Evolutionary conservation across 92 coral and sea anemone species (phyloP).

Genomic region (Phenganax subtilis): DNA sequence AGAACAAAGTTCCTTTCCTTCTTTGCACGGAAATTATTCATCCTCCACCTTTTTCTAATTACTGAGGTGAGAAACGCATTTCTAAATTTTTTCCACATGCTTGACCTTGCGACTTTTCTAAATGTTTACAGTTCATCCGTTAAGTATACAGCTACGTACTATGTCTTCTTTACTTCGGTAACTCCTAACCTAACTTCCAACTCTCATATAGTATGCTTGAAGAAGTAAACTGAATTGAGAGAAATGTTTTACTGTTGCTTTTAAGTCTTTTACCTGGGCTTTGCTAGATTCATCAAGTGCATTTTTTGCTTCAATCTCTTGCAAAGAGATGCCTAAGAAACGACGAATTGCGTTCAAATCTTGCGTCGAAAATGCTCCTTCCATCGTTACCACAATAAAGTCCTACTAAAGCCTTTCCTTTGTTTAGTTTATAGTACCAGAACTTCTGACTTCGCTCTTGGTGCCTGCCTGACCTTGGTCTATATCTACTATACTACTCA

Average conservation of each 20-base stretch:
- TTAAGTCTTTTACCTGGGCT: not conserved
- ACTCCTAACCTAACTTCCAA: too few species aligned
- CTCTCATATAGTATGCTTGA: too few species aligned
- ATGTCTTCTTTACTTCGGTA: not conserved
- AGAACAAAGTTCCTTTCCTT: too few species aligned
- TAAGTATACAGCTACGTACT: not conserved
- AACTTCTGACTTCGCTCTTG: too few species aligned
- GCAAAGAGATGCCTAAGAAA: conserved; percentile 35
- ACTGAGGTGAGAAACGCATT: too few species aligned
- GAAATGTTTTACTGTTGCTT: not conserved
- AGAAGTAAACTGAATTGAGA: too few species aligned
- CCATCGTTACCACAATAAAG: not conserved
- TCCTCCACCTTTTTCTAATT: too few species aligned
- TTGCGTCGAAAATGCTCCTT: conserved; percentile 18
- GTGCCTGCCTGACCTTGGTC: not conserved
- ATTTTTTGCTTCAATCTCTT: conserved; percentile 31
- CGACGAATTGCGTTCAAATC: conserved; percentile 38
- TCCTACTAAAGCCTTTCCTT: too few species aligned
- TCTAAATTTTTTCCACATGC: not conserved
- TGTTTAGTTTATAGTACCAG: too few species aligned
- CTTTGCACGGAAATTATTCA: too few species aligned
- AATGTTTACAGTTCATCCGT: conserved; percentile 12
- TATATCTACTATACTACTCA: not conserved
- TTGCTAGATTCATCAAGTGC: not conserved
- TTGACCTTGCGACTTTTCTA: conserved; percentile 16